Evolutionary conservation across 2,113 vertebrate genomes (phyloP).

Genomic region (Morone chrysops): DNA sequence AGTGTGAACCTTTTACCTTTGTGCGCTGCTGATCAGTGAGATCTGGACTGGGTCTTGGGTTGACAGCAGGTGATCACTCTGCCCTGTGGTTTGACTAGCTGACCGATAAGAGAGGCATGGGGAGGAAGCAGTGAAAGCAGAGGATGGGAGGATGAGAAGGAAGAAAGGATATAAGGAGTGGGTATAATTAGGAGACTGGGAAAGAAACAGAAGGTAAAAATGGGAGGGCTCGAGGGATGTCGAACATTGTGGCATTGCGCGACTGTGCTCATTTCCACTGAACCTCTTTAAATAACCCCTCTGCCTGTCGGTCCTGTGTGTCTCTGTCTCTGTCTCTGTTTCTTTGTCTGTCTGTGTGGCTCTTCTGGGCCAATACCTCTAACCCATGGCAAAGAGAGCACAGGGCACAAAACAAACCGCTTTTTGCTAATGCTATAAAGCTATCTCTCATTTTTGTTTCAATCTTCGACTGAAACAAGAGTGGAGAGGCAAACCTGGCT

Average conservation of each 20-base stretch:
- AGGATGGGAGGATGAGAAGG: constrained; percentile 7
- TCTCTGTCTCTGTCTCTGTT: constrained; percentile 11
- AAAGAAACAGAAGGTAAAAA: constrained; percentile 3
- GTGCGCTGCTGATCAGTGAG: constrained; percentile 49
- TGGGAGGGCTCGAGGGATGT: constrained; percentile 23
- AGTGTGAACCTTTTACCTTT: constrained; percentile 50
- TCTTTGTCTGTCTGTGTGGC: constrained; percentile 48
- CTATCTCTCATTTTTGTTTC: constrained; percentile 65
- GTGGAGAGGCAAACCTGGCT: constrained; percentile 80
- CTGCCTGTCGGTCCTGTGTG: constrained; percentile 49
- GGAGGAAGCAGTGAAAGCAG: constrained; percentile 3
- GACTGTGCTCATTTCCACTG: constrained; percentile 41
- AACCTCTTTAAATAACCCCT: constrained; percentile 59
- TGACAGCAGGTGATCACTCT: constrained; percentile 33
- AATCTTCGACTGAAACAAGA: constrained; percentile 64
- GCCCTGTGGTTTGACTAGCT: constrained; percentile 40
- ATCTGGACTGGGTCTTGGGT: constrained; percentile 64
- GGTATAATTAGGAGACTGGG: constrained; percentile 22
- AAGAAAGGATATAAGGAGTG: background rate
- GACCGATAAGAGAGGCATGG: constrained; percentile 27
- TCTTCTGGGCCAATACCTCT: constrained; percentile 15
- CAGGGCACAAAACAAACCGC: background rate
- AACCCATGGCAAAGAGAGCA: constrained; percentile 17
- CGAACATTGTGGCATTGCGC: constrained; percentile 21
- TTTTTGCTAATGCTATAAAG: constrained; percentile 30